phyloP scores from a whole-genome alignment of 2,797 vertebrate genomes.

The Crax fasciolata region DNA sequence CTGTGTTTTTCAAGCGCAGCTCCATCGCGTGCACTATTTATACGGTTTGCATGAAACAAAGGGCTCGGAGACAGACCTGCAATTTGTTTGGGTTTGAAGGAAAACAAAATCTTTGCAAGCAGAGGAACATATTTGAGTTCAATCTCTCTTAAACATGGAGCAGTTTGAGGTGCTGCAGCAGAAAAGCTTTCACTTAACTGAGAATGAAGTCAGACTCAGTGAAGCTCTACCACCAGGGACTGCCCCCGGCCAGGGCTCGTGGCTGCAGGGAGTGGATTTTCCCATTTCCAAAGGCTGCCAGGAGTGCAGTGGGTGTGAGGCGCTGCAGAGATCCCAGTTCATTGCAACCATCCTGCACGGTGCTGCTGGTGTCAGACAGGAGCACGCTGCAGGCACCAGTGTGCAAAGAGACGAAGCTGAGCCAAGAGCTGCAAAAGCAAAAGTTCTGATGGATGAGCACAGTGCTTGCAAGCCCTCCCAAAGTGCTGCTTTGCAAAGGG shows the following conservation, averaged over 20 bases:
- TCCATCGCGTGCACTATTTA: rapidly evolving
- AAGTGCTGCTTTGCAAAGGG: neutral
- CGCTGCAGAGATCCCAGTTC: neutral
- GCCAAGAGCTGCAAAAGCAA: neutral
- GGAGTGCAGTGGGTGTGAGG: neutral
- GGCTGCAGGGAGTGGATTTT: too few species aligned
- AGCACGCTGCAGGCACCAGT: neutral
- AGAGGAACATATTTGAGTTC: neutral
- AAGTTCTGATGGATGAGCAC: neutral
- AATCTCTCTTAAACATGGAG: neutral
- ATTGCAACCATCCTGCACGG: rapidly evolving
- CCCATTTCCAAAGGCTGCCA: too few species aligned
- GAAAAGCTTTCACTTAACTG: neutral
- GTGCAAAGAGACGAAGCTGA: neutral
- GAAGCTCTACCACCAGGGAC: too few species aligned
- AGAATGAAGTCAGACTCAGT: neutral
- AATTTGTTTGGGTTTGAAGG: neutral
- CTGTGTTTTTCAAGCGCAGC: neutral
- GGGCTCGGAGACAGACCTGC: neutral
- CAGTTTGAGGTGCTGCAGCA: neutral
- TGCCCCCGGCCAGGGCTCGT: too few species aligned
- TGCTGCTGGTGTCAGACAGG: neutral
- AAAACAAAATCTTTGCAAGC: neutral
- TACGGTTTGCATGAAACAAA: neutral
- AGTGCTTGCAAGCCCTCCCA: too few species aligned